Conservation (phyloP, 2,888 invertebrate genomes). For the Aphrophora alni region DNA sequence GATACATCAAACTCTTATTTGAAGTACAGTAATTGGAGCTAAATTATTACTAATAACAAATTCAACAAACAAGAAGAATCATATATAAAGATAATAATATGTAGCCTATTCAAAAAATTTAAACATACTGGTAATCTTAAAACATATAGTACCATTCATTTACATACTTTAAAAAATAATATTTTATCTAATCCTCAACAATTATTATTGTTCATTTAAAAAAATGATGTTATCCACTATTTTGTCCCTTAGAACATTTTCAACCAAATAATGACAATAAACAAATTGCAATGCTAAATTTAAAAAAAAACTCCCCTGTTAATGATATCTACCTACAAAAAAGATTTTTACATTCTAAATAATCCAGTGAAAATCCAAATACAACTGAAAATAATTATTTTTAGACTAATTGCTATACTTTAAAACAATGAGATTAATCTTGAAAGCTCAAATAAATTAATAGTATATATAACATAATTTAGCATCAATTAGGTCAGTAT, state of each 20-base stretch:
- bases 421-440: neutral
- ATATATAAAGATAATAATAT: too few relatives aligned
- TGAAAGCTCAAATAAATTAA: neutral
- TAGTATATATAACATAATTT: neutral
- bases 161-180: neutral
- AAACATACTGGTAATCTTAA: too few relatives aligned
- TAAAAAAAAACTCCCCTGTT: too few relatives aligned
- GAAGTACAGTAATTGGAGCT: too few relatives aligned
- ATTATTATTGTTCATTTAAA: too few relatives aligned
- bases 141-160: neutral
- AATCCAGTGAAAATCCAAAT: neutral
- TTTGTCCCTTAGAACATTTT: neutral
- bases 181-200: too few relatives aligned
- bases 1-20: too few relatives aligned
- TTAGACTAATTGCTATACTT: neutral
- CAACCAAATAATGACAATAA: neutral
- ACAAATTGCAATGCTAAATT: too few relatives aligned
- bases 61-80: too few relatives aligned
- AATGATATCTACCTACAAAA: neutral
- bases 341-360: neutral
- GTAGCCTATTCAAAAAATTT: too few relatives aligned
- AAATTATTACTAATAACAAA: too few relatives aligned
- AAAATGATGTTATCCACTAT: too few relatives aligned
- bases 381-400: neutral
- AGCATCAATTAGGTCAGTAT: neutral